Evolutionary conservation across 2,888 invertebrate genomes (phyloP).

Genomic region (Crepidodera aurea): DNA sequence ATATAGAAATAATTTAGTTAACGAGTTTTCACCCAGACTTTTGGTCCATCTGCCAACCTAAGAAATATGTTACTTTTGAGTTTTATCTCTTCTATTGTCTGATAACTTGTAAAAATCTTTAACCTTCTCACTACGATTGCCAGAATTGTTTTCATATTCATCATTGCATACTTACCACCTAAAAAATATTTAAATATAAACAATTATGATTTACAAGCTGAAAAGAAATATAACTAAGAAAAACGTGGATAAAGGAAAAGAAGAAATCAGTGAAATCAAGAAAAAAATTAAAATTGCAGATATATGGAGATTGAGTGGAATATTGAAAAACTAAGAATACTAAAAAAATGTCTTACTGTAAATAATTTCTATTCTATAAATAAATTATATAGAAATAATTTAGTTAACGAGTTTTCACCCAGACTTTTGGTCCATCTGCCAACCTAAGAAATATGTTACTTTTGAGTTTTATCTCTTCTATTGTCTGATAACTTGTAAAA

Average conservation of each 20-base stretch:
- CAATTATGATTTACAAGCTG: too few species aligned
- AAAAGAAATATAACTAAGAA: too few species aligned
- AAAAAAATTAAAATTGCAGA: not conserved
- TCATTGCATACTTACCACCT: conserved; percentile 56
- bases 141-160: conserved; percentile 60
- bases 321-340: too few species aligned
- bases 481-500: conserved; percentile 47
- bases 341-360: too few species aligned
- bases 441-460: conserved; percentile 43
- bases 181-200: conserved; percentile 1
- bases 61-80: conserved; percentile 43
- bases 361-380: too few species aligned
- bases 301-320: too few species aligned
- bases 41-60: conserved; percentile 43
- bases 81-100: conserved; percentile 46
- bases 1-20: too few species aligned
- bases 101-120: conserved; percentile 50
- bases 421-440: conserved; percentile 41
- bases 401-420: conserved; percentile 31
- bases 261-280: not conserved
- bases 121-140: conserved; percentile 57
- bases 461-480: conserved; percentile 47
- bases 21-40: conserved; percentile 35
- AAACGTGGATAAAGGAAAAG: too few species aligned
- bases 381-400: too few species aligned